A percentile compares a stretch with the other conserved stretches of the same genome.
These are phyloP conservation scores for Formica aserva DNA, from an alignment of 2,888 invertebrate species.

Conservation along the genomic window DNA sequence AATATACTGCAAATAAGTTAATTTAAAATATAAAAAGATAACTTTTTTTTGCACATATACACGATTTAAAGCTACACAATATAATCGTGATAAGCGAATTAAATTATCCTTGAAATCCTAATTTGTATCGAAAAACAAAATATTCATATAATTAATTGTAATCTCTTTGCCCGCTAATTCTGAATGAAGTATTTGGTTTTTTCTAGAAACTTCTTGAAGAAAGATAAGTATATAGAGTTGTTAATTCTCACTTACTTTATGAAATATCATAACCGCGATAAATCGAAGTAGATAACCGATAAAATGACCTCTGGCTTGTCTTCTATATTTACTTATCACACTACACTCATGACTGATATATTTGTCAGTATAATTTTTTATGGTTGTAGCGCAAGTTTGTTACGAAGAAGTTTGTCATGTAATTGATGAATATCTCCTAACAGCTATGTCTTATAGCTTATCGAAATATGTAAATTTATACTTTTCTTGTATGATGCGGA, in stretches of 20 bases:
- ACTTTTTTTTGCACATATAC: neutral
- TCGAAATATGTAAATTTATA: neutral
- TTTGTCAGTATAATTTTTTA: constrained; percentile 41
- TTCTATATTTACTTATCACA: constrained; percentile 44
- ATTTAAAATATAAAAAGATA: neutral
- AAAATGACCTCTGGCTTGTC: constrained; percentile 39
- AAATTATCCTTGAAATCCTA: constrained; percentile 9
- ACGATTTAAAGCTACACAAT: neutral
- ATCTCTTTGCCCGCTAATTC: neutral
- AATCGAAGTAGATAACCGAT: constrained; percentile 45
- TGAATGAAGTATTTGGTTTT: neutral
- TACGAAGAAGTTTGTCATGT: constrained; percentile 45
- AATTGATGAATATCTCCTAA: constrained; percentile 57
- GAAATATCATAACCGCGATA: constrained; percentile 44
- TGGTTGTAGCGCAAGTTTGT: constrained; percentile 41
- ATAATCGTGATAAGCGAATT: constrained; percentile 6
- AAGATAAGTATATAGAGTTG: neutral
- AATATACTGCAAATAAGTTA: neutral
- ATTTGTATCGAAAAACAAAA: neutral
- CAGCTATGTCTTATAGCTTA: constrained; percentile 35
- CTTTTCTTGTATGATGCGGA: neutral
- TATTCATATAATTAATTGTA: neutral
- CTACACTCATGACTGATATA: constrained; percentile 15
- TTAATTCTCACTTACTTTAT: constrained; percentile 35
- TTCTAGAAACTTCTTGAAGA: neutral